phyloP scores from a whole-genome alignment of 92 coral and sea anemone species.

The Palythoa grandis region DNA sequence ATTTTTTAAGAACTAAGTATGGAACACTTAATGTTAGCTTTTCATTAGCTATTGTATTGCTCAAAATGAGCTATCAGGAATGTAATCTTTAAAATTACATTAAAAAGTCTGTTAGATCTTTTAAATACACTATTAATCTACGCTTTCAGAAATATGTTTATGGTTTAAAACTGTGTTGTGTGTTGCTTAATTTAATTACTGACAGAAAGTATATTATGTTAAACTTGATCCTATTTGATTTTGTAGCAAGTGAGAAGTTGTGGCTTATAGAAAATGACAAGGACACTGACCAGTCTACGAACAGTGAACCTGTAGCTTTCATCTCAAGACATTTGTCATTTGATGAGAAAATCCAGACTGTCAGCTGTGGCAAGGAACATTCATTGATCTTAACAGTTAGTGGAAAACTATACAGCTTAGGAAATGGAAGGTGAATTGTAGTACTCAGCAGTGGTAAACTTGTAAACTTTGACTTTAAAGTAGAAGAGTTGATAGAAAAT shows the following conservation, averaged over 20 bases:
- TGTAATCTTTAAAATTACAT: no score
- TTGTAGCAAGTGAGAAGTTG: slow-evolving; percentile 18
- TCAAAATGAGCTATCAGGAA: no score
- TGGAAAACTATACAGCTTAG: slow-evolving; percentile 85
- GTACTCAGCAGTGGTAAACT: neutral
- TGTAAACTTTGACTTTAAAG: no score
- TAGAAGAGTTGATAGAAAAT: no score
- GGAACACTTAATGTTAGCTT: no score
- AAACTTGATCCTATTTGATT: neutral
- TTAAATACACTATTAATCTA: no score
- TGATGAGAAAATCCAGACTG: slow-evolving; percentile 53
- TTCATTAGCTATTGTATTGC: no score
- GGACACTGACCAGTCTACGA: slow-evolving; percentile 1
- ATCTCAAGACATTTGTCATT: slow-evolving; percentile 48
- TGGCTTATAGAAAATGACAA: slow-evolving; percentile 4
- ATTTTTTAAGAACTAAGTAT: no score
- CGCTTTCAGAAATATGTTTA: no score
- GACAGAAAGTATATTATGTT: neutral
- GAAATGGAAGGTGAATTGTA: slow-evolving; percentile 83
- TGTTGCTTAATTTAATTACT: neutral
- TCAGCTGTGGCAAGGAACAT: slow-evolving; percentile 96
- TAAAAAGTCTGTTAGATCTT: no score
- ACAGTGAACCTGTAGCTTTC: neutral
- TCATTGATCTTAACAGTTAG: slow-evolving; percentile 65
- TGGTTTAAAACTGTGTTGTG: neutral